Percentiles rank a stretch among this genome's conserved stretches.
These are phyloP conservation scores for Montipora efflorescens DNA, from an alignment of 64 coral and sea anemone species.

Conservation along the genomic window DNA sequence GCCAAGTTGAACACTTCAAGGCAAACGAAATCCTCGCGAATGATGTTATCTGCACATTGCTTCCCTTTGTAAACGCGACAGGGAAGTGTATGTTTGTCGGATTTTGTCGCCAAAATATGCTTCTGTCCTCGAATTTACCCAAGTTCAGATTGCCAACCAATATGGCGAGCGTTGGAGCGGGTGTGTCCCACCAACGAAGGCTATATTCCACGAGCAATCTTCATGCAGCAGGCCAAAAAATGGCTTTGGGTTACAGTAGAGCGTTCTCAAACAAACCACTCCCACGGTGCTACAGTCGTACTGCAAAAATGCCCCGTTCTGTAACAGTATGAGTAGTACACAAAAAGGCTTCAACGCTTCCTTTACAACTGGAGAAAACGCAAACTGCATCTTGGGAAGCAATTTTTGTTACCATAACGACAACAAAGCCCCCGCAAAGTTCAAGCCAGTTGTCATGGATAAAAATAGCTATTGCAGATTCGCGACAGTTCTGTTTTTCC, in stretches of 20 bases:
- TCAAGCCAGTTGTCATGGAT: background rate
- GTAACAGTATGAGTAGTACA: too few relatives aligned
- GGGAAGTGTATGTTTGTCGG: background rate
- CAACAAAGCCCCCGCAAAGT: background rate
- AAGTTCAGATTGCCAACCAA: constrained; percentile 7
- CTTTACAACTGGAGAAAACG: background rate
- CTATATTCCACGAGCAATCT: background rate
- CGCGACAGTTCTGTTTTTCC: too few relatives aligned
- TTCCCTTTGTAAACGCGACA: background rate
- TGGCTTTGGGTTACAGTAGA: background rate
- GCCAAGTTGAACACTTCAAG: background rate
- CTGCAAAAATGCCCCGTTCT: too few relatives aligned
- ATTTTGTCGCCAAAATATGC: background rate
- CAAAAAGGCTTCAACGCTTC: too few relatives aligned
- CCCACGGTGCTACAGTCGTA: too few relatives aligned
- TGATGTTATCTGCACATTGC: constrained; percentile 13
- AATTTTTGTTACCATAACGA: constrained; percentile 53
- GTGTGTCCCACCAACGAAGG: constrained; percentile 8
- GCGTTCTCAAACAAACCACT: background rate
- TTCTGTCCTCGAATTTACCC: background rate
- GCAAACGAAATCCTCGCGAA: background rate
- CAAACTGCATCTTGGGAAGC: constrained; percentile 3
- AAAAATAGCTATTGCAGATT: background rate
- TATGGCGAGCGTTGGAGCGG: constrained; percentile 43
- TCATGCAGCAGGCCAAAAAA: background rate